Evolutionary conservation across 23 tunicate genomes (phyloP).

Genomic region (Oikopleura albicans): DNA sequence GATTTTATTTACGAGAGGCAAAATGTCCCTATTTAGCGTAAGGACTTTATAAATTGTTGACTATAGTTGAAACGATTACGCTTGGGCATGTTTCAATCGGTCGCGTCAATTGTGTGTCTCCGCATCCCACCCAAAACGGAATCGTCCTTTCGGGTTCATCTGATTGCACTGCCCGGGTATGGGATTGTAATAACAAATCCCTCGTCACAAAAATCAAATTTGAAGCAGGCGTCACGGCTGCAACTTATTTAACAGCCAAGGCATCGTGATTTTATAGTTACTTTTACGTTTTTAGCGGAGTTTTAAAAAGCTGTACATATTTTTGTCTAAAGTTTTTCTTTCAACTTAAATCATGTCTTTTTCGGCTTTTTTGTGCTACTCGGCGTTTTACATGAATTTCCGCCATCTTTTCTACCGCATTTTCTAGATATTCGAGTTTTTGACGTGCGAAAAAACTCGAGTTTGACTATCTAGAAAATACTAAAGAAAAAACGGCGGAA

Average conservation of each 20-base stretch:
- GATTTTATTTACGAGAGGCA: too few species aligned
- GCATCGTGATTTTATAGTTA: too few species aligned
- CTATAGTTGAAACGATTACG: not conserved
- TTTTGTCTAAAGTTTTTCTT: not conserved
- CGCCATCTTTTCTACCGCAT: not conserved
- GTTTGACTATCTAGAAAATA: too few species aligned
- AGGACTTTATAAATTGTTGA: too few species aligned
- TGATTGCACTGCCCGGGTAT: constrained; percentile 63
- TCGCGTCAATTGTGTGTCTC: constrained; percentile 59
- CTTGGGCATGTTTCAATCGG: constrained; percentile 37
- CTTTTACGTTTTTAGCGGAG: too few species aligned
- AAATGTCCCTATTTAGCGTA: too few species aligned
- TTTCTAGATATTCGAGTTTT: too few species aligned
- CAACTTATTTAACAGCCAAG: not conserved
- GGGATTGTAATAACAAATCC: constrained; percentile 68
- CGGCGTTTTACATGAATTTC: too few species aligned
- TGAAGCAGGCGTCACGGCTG: not conserved
- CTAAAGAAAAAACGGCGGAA: too few species aligned
- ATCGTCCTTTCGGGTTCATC: constrained; percentile 57
- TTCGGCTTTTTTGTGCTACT: too few species aligned
- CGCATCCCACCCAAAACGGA: constrained; percentile 48
- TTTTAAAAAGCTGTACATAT: too few species aligned
- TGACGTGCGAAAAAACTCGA: too few species aligned
- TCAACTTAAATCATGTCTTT: not conserved
- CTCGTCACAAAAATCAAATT: not conserved